These are phyloP conservation scores for Chlorops oryzae DNA, from an alignment of 1,140 invertebrate species.

Conservation along the genomic window DNA sequence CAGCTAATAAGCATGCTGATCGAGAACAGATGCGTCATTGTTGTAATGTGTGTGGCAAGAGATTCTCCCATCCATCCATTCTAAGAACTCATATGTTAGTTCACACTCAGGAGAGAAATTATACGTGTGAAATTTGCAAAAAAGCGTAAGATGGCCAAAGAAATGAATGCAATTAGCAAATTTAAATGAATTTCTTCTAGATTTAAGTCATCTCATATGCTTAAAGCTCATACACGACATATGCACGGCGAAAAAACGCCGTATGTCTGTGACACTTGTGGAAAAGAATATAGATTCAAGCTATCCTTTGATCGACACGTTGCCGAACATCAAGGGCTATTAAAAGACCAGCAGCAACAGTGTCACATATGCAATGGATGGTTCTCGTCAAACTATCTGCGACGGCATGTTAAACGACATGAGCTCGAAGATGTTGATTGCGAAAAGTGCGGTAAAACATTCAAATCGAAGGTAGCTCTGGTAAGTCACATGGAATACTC, in stretches of 20 bases:
- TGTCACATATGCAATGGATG: neutral
- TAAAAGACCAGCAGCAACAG: too few relatives aligned
- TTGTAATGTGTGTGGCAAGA: constrained; percentile 26
- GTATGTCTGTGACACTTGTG: constrained; percentile 28
- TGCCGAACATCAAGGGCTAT: constrained; percentile 10
- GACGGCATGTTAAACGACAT: constrained; percentile 10
- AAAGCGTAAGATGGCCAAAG: constrained; percentile 22
- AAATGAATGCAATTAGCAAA: neutral
- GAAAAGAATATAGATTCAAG: constrained; percentile 20
- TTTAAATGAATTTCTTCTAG: neutral
- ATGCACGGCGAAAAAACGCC: constrained; percentile 16
- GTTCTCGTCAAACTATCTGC: constrained; percentile 6
- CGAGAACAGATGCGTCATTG: too few relatives aligned
- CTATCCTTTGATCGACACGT: constrained; percentile 5
- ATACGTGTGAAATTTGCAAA: constrained; percentile 22
- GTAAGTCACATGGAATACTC: constrained; percentile 21
- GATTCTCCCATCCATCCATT: constrained; percentile 24
- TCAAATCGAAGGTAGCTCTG: constrained; percentile 17
- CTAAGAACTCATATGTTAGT: constrained; percentile 20
- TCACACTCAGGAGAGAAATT: constrained; percentile 21
- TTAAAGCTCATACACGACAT: constrained; percentile 22
- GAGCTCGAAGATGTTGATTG: constrained; percentile 23
- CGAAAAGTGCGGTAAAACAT: constrained; percentile 24
- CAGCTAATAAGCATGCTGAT: too few relatives aligned
- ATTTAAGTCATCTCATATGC: constrained; percentile 16